Evolutionary conservation across 2,888 invertebrate genomes (phyloP), one percentile per base, ranked within the genome.

Genomic region (Meghimatium bilineatum): DNA sequence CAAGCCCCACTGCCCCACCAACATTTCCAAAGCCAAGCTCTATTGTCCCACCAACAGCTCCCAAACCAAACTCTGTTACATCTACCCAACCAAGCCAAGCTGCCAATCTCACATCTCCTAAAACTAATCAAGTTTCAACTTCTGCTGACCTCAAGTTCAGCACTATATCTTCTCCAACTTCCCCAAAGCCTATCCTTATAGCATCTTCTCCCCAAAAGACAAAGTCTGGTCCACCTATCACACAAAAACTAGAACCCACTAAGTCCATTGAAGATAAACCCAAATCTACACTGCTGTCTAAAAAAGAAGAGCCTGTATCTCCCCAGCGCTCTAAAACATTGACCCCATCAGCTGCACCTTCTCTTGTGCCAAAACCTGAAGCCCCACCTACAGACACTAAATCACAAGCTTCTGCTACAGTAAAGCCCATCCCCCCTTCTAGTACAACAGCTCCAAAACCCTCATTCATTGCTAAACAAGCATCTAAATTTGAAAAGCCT

Each of bases 401-500:
- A 66, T 29, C 79, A 10, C 14, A n/a, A 49, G 23, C 69, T 2
- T n/a, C 66, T 49, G 20, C 29, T 44, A 32, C 20, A 69, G 32
- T 29, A 14, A 66, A 49, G 12, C 44, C 60, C 6, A 12, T 38
- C 8, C 14, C 49, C 0, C 66, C 44, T 26, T n/a, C 79, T 38
- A 67, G 0, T 26, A 6, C 79, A 36, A 60, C n/a, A 38, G 63
- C 36, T 34, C 32, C 76, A 56, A 56, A 76, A 20, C 32, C 56
- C 26, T 79, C 66, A 36, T 29, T 78, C 20, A 66, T 78, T 34
- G 49, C 67, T 32, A 67, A 49, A 26, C 79, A 79, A 14, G 79
- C 79, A 44, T 63, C 79, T 3, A 79, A 20, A n/a, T 79, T 79
- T 69, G 67, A 79, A 32, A 79, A 80, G 36, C 71, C 80, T 49